phyloP scores from a whole-genome alignment of 2,113 vertebrate species.

The Murina feae region DNA sequence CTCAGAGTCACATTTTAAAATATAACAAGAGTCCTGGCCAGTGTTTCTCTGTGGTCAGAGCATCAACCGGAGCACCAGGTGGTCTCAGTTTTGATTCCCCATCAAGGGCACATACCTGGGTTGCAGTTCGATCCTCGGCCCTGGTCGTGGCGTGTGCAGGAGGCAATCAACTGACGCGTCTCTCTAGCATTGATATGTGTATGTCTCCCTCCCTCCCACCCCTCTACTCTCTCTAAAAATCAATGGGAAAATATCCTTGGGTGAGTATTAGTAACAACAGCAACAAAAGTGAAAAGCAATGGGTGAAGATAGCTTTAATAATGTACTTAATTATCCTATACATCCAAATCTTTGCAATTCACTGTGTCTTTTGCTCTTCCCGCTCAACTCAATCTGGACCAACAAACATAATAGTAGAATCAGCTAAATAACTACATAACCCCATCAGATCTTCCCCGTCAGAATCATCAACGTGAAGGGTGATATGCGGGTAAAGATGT shows the following conservation, averaged over 20 bases:
- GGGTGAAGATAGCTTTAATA: neutral
- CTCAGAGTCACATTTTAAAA: neutral
- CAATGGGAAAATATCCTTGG: too few relatives aligned
- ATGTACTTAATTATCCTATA: neutral
- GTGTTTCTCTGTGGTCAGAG: neutral
- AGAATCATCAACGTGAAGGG: neutral
- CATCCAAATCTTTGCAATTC: neutral
- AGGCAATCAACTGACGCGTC: too few relatives aligned
- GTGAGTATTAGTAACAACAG: neutral
- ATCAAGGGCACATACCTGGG: too few relatives aligned
- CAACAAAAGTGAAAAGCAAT: neutral
- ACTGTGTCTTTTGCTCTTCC: neutral
- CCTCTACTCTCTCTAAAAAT: neutral
- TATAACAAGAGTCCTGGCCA: neutral
- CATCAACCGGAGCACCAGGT: too few relatives aligned
- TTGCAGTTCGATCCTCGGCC: too few relatives aligned
- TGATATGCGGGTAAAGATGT: fast-evolving
- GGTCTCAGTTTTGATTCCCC: neutral
- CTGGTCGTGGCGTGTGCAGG: too few relatives aligned
- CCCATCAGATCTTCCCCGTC: neutral
- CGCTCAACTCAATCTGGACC: neutral
- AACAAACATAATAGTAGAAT: neutral
- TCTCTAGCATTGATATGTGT: too few relatives aligned
- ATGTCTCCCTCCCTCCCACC: too few relatives aligned
- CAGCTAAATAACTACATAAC: neutral